A percentile compares a stretch with the other conserved stretches of the same genome.
These are phyloP conservation scores for Phrynocephalus versicolor DNA, from an alignment of 2,113 vertebrate genomes.

Conservation along the genomic window DNA sequence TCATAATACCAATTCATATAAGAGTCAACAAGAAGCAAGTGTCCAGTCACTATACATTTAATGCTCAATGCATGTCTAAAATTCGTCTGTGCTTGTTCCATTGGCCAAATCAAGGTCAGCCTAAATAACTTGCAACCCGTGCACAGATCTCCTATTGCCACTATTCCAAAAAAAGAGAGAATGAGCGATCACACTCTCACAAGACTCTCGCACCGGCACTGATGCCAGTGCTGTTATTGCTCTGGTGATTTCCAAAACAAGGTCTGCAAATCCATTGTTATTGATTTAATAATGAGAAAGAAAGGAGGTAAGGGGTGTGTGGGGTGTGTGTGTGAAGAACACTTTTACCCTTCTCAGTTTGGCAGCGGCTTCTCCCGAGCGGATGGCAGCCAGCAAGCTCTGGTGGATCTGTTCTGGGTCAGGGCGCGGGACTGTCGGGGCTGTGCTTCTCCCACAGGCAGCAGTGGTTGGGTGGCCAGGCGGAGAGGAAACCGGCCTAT, in stretches of 20 bases:
- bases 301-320: too few relatives aligned
- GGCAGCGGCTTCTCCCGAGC: conserved; percentile 82
- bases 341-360: conserved; percentile 80
- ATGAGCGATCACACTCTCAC: neutral
- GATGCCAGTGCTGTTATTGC: conserved; percentile 38
- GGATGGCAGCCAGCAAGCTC: conserved; percentile 80
- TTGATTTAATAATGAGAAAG: conserved; percentile 28
- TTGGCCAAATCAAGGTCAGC: neutral
- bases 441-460: conserved; percentile 62
- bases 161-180: neutral
- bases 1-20: neutral
- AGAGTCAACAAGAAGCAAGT: too few relatives aligned
- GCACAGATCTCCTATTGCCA: conserved; percentile 10
- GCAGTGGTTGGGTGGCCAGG: conserved; percentile 59
- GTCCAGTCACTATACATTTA: neutral
- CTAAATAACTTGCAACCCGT: neutral
- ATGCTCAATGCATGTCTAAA: neutral
- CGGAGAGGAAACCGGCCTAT: conserved; percentile 58
- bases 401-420: conserved; percentile 81
- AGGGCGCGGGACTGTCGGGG: conserved; percentile 64
- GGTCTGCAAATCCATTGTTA: conserved; percentile 43
- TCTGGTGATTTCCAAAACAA: conserved; percentile 49
- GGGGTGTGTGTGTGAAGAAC: too few relatives aligned
- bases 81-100: conserved; percentile 9
- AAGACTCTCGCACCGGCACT: conserved; percentile 16